Evolutionary conservation across 1,140 invertebrate genomes (phyloP).

Genomic region (Meteorus sp.): DNA sequence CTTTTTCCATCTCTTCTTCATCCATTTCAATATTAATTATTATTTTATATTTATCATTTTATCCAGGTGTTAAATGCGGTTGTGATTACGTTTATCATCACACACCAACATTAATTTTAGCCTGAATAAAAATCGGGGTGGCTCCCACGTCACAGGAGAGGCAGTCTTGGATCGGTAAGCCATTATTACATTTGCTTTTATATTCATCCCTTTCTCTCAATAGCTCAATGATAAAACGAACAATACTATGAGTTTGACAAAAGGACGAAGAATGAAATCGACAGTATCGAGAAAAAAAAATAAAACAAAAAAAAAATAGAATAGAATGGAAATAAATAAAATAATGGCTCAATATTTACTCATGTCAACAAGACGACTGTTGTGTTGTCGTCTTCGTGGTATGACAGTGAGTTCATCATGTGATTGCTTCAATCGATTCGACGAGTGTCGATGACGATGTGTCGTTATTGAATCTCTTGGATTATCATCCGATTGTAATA

Average conservation of each 20-base stretch:
- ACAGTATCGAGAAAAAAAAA: too few relatives aligned
- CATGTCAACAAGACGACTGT: conserved; percentile 45
- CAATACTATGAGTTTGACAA: too few relatives aligned
- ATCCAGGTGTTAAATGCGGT: too few relatives aligned
- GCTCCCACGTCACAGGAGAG: conserved; percentile 31
- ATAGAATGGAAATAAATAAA: too few relatives aligned
- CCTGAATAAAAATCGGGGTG: neutral
- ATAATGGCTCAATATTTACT: conserved; percentile 49
- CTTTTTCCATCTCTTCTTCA: too few relatives aligned
- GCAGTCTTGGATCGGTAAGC: conserved; percentile 58
- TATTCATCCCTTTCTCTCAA: conserved; percentile 6
- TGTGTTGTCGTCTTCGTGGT: conserved; percentile 44
- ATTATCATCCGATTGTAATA: conserved; percentile 31
- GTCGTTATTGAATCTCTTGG: conserved; percentile 37
- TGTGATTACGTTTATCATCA: neutral
- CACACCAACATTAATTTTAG: conserved; percentile 2
- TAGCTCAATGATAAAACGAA: too few relatives aligned
- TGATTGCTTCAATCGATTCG: conserved; percentile 48
- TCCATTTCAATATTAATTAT: too few relatives aligned
- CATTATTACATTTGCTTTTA: conserved; percentile 12
- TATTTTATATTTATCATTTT: too few relatives aligned
- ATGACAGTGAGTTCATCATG: conserved; percentile 27
- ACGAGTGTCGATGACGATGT: conserved; percentile 53
- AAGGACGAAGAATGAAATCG: too few relatives aligned
- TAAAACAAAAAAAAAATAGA: too few relatives aligned